Conservation (phyloP, 2,888 invertebrate genomes). For the Rapana venosa region DNA sequence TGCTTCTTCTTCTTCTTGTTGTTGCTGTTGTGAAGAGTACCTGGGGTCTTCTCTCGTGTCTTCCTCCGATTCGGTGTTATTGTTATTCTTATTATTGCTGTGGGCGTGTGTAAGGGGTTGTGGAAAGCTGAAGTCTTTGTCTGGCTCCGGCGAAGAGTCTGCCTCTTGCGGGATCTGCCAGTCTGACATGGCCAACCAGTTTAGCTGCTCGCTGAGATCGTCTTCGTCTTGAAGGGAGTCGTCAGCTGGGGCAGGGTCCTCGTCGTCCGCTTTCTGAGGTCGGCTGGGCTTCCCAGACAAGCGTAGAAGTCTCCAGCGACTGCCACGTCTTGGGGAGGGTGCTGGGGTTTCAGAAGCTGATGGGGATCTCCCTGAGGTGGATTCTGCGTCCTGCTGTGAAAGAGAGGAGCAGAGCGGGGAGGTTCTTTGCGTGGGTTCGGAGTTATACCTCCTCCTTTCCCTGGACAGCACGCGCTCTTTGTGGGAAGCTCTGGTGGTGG, state of each 20-base stretch:
- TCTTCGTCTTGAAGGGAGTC: constrained; percentile 7
- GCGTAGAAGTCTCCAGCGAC: neutral
- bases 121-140: neutral
- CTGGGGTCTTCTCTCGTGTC: no score
- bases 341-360: neutral
- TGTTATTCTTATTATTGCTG: no score
- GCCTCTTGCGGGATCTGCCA: neutral
- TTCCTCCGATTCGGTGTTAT: no score
- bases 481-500: neutral
- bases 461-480: neutral
- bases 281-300: neutral
- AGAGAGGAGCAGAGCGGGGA: neutral
- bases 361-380: no score
- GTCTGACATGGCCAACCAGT: constrained; percentile 9
- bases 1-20: neutral
- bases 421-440: neutral
- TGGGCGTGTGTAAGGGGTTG: no score
- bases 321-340: neutral
- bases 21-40: no score
- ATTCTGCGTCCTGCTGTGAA: neutral
- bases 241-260: neutral
- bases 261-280: neutral
- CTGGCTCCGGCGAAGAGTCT: neutral
- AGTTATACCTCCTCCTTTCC: constrained; percentile 7
- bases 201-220: constrained; percentile 22